phyloP scores from a whole-genome alignment of 2,113 vertebrate genomes.

The Rhea pennata region DNA sequence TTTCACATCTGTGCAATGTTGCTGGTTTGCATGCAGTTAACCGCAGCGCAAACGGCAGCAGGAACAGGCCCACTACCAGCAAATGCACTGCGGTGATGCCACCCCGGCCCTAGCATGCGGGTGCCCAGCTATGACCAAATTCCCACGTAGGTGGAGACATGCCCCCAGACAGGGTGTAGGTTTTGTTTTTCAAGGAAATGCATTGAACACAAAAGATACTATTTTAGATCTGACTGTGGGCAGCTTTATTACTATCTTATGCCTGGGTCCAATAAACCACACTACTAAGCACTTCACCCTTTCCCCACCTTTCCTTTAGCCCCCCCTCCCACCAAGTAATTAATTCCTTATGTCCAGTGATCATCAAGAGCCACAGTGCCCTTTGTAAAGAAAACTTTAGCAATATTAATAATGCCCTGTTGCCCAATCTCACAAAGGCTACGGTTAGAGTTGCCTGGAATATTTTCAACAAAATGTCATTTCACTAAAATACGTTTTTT shows the following conservation, averaged over 20 bases:
- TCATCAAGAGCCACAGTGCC: not conserved
- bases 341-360: not conserved
- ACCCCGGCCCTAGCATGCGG: not conserved
- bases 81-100: not conserved
- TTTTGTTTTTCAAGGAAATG: not conserved
- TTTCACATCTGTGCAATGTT: not conserved
- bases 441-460: not conserved
- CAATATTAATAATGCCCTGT: slow-evolving; percentile 31
- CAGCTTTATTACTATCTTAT: not conserved
- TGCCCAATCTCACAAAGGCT: slow-evolving; percentile 2
- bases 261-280: not conserved
- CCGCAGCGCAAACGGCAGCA: not conserved
- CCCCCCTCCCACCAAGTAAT: not conserved
- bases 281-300: not conserved
- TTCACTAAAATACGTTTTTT: slow-evolving; percentile 6
- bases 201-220: not conserved
- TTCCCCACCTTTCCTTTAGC: not conserved
- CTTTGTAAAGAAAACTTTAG: slow-evolving; percentile 50
- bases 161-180: not conserved
- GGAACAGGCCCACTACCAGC: not conserved
- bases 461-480: not conserved
- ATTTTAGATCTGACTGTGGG: not conserved
- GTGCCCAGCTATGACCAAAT: not conserved
- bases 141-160: not conserved
- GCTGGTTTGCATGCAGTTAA: not conserved